Evolutionary conservation across 1,140 invertebrate species (phyloP).

Genomic region (Bombus sylvicola): DNA sequence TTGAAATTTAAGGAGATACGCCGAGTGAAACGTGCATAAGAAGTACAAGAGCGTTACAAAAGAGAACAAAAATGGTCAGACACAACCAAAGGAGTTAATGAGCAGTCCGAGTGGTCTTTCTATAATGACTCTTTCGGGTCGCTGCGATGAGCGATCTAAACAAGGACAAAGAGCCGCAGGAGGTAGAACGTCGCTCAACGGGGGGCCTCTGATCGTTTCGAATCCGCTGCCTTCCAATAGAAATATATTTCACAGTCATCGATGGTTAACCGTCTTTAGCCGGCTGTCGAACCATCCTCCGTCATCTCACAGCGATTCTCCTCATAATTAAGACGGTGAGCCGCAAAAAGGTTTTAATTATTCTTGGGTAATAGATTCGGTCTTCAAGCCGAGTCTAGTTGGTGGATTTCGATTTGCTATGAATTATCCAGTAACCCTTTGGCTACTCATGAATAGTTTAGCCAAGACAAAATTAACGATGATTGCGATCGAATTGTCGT

Average conservation of each 20-base stretch:
- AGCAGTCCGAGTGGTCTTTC: conserved; percentile 50
- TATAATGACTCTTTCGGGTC: conserved; percentile 64
- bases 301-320: conserved; percentile 52
- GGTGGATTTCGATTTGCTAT: not conserved
- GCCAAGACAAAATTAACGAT: not conserved
- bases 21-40: not conserved
- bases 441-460: not conserved
- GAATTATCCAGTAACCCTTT: not conserved
- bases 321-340: conserved; percentile 67
- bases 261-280: conserved; percentile 69
- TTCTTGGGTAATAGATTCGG: conserved; percentile 38
- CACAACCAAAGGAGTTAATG: conserved; percentile 61
- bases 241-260: conserved; percentile 68
- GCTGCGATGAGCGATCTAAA: conserved; percentile 64
- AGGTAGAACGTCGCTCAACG: conserved; percentile 70
- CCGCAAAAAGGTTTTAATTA: conserved; percentile 68
- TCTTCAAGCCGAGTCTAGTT: not conserved
- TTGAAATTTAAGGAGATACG: not conserved
- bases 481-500: no score
- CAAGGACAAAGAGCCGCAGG: conserved; percentile 74
- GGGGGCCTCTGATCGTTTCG: conserved; percentile 64
- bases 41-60: not conserved
- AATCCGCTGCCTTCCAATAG: conserved; percentile 40
- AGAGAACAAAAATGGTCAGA: not conserved
- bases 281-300: conserved; percentile 55